phyloP scores from a whole-genome alignment of 2,888 invertebrate genomes.

The Macrosoma leucophasiata region DNA sequence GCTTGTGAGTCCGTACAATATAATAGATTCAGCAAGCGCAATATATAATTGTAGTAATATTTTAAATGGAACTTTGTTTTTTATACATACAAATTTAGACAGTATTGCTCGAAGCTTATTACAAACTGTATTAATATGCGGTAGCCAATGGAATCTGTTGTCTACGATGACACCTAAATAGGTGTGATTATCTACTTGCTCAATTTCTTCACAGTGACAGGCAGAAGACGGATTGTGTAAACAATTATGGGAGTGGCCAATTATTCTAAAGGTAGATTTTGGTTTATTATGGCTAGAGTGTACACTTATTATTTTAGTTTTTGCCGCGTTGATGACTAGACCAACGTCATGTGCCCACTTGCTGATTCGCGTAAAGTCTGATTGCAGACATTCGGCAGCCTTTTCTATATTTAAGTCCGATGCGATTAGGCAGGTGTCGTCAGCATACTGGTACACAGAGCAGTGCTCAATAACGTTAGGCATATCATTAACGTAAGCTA shows the following conservation, averaged over 20 bases:
- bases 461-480: constrained; percentile 1
- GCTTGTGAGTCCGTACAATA: background rate
- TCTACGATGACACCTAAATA: constrained; percentile 18
- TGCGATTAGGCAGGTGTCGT: constrained; percentile 3
- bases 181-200: constrained; percentile 9
- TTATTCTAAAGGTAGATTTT: constrained; percentile 6
- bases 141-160: constrained; percentile 12
- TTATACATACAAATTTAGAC: background rate
- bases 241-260: constrained; percentile 8
- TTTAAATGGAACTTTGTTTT: too few relatives aligned
- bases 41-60: background rate
- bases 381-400: background rate
- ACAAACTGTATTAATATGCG: constrained; percentile 10
- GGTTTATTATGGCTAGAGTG: background rate
- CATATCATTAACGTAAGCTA: constrained; percentile 6
- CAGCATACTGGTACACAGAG: constrained; percentile 3
- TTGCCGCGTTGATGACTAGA: constrained; percentile 2
- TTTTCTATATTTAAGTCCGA: background rate
- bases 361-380: background rate
- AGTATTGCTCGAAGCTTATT: constrained; percentile 6
- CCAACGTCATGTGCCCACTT: constrained; percentile 3
- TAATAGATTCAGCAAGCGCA: background rate
- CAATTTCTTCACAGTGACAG: constrained; percentile 2
- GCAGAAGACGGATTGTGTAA: background rate
- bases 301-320: constrained; percentile 5